Conservation (phyloP, 2,797 vertebrate genomes). For the Garrulus glandarius region DNA sequence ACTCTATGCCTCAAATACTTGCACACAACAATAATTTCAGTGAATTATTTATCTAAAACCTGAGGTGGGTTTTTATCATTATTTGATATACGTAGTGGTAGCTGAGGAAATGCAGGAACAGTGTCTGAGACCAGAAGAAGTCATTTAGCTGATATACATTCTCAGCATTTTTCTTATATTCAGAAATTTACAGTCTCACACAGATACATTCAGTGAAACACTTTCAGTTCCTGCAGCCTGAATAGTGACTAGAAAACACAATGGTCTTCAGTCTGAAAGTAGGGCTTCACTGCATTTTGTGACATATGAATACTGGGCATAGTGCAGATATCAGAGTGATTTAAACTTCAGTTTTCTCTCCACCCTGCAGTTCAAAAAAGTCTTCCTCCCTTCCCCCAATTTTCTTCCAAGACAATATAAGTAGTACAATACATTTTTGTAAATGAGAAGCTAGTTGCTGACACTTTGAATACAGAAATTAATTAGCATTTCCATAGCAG, state of each 20-base stretch:
- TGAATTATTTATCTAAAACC: conserved; percentile 10
- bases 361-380: conserved; percentile 3
- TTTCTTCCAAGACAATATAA: neutral
- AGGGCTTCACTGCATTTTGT: neutral
- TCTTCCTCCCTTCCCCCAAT: neutral
- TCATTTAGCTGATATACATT: conserved; percentile 1
- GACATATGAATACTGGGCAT: conserved; percentile 4
- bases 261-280: neutral
- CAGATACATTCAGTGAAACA: neutral
- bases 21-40: neutral
- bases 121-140: neutral
- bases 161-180: neutral
- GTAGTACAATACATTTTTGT: neutral
- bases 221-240: neutral
- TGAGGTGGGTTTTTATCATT: conserved; percentile 12
- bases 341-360: conserved; percentile 48
- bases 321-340: conserved; percentile 23
- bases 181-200: neutral
- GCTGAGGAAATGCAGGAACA: neutral
- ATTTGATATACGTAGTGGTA: neutral
- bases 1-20: neutral
- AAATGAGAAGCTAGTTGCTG: conserved; percentile 22
- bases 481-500: conserved; percentile 50
- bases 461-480: conserved; percentile 46
- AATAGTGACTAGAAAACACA: conserved; percentile 15